A percentile compares a stretch with the other conserved stretches of the same genome.
Evolutionary conservation across 1,140 invertebrate genomes (phyloP).

Genomic region (Homalodisca vitripennis): DNA sequence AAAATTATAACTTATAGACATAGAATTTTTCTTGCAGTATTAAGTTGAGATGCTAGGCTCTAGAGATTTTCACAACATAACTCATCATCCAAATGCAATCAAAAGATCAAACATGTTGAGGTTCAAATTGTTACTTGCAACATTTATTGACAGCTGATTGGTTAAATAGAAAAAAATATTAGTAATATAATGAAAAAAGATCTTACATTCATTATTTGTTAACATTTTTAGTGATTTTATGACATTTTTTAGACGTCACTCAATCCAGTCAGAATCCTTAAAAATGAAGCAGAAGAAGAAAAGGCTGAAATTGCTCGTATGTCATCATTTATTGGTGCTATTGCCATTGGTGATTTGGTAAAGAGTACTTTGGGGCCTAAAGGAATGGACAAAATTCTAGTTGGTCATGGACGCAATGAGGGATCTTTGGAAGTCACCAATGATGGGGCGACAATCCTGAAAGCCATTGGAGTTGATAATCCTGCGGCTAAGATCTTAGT

Average conservation of each 20-base stretch:
- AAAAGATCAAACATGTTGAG: no score
- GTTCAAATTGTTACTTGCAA: no score
- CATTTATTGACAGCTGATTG: no score
- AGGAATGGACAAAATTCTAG: constrained; percentile 99
- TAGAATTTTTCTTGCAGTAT: no score
- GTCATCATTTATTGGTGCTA: constrained; percentile 97
- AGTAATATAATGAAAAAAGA: no score
- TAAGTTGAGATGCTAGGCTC: no score
- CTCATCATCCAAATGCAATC: no score
- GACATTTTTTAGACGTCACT: constrained; percentile 27
- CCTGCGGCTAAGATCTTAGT: constrained; percentile 98
- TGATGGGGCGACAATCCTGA: constrained; percentile 98
- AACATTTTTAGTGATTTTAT: no score
- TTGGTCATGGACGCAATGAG: constrained; percentile 77
- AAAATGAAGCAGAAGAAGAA: constrained; percentile 92
- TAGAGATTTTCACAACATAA: no score
- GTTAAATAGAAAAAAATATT: no score
- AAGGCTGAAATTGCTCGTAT: constrained; percentile 94
- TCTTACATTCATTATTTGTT: no score
- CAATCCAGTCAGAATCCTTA: constrained; percentile 29
- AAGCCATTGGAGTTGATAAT: constrained; percentile 96
- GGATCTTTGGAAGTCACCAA: constrained; percentile 96
- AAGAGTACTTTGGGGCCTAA: constrained; percentile 98
- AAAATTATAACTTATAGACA: no score
- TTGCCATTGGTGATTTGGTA: constrained; percentile 97